Percentiles rank a stretch among this genome's conserved stretches.
Evolutionary conservation across 1,140 invertebrate genomes (phyloP).

Genomic region (Phthorimaea operculella): DNA sequence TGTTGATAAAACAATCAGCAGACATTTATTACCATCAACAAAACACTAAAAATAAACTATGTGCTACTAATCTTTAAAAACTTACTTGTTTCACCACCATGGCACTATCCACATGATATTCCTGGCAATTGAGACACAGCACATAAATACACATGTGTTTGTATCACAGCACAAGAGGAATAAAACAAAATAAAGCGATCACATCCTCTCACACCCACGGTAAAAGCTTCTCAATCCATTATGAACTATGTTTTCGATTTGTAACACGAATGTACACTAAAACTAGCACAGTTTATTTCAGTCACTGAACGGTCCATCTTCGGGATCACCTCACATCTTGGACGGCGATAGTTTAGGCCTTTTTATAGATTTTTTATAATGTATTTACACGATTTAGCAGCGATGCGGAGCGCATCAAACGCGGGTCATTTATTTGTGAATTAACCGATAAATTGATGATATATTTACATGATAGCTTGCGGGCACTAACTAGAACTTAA

Average conservation of each 20-base stretch:
- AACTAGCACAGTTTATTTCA: background rate
- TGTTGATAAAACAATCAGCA: too few relatives aligned
- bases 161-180: conserved; percentile 23
- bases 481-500: too few relatives aligned
- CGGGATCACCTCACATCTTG: background rate
- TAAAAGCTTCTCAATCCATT: conserved; percentile 50
- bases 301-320: background rate
- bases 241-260: conserved; percentile 35
- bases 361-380: background rate
- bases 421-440: too few relatives aligned
- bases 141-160: conserved; percentile 16
- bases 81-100: conserved; percentile 8
- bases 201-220: conserved; percentile 45
- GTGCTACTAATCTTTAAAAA: background rate
- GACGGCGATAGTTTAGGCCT: background rate
- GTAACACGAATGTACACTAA: background rate
- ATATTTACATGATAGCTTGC: too few relatives aligned
- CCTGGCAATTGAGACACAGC: conserved; percentile 11
- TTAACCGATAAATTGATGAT: too few relatives aligned
- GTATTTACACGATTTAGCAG: background rate
- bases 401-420: background rate
- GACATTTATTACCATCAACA: too few relatives aligned
- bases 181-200: conserved; percentile 29
- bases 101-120: conserved; percentile 9
- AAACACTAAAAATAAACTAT: too few relatives aligned